A percentile compares a stretch with the other conserved stretches of the same genome.
Conservation (phyloP, 2,113 vertebrate genomes). For the Ceyx cyanopectus region DNA sequence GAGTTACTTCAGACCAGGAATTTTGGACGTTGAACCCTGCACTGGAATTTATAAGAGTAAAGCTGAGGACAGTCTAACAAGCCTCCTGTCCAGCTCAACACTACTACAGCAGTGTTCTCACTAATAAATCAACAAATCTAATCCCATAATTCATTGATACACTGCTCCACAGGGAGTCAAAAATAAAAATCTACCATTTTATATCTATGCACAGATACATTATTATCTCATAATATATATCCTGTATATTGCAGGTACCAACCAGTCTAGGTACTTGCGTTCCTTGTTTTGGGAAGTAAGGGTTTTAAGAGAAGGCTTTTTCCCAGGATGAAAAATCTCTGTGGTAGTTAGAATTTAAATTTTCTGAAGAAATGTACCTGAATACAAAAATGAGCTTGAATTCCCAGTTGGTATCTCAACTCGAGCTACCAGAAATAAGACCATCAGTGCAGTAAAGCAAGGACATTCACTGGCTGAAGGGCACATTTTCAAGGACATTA, state of each 20-base stretch:
- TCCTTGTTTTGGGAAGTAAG: not conserved
- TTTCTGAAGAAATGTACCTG: not conserved
- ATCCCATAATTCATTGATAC: not conserved
- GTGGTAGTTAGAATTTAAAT: not conserved
- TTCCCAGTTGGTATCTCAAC: not conserved
- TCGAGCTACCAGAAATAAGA: conserved; percentile 10
- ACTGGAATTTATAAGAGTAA: not conserved
- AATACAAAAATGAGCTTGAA: conserved; percentile 10
- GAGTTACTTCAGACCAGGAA: not conserved
- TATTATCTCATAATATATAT: not conserved
- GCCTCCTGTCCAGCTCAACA: not conserved
- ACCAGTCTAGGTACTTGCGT: not conserved
- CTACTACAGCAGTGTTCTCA: not conserved
- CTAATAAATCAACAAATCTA: not conserved
- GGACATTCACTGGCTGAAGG: not conserved
- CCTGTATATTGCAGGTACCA: not conserved
- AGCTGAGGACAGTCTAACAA: not conserved
- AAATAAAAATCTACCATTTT: not conserved
- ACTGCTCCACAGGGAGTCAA: not conserved
- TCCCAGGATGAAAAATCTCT: not conserved
- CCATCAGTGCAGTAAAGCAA: not conserved
- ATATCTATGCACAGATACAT: not conserved
- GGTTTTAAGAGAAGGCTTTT: not conserved
- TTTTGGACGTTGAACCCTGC: not conserved
- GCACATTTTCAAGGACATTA: not conserved